Evolutionary conservation across 2,888 invertebrate genomes (phyloP).

Genomic region (Pharmacophagus antenor): DNA sequence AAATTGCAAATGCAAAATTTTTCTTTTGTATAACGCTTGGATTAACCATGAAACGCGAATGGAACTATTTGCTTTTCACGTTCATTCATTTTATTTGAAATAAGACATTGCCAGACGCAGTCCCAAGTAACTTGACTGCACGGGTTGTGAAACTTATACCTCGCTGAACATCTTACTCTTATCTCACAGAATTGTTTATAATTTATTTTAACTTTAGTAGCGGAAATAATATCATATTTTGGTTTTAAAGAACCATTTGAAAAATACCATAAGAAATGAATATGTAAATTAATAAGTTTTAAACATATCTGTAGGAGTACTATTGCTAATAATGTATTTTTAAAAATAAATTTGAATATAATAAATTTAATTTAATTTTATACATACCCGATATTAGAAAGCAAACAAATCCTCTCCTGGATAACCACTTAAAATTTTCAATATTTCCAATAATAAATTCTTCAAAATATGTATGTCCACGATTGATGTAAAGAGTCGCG

Average conservation of each 20-base stretch:
- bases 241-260: background rate
- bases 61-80: conserved; percentile 15
- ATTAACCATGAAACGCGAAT: conserved; percentile 12
- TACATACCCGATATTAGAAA: no score
- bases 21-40: conserved; percentile 1
- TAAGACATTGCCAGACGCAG: conserved; percentile 3
- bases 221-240: background rate
- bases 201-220: background rate
- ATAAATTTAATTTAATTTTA: no score
- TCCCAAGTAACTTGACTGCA: conserved; percentile 16
- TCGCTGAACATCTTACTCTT: conserved; percentile 14
- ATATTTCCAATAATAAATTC: conserved; percentile 18
- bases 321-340: no score
- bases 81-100: conserved; percentile 8
- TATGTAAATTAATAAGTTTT: no score
- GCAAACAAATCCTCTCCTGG: no score
- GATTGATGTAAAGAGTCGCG: conserved; percentile 25
- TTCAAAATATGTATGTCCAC: conserved; percentile 18
- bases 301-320: no score
- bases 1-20: conserved; percentile 10
- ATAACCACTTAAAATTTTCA: background rate
- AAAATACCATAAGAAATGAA: no score
- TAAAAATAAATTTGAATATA: no score
- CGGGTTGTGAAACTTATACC: conserved; percentile 20
- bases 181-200: conserved; percentile 3